Conservation (phyloP, 2,888 invertebrate species). For the Volucella bombylans region DNA sequence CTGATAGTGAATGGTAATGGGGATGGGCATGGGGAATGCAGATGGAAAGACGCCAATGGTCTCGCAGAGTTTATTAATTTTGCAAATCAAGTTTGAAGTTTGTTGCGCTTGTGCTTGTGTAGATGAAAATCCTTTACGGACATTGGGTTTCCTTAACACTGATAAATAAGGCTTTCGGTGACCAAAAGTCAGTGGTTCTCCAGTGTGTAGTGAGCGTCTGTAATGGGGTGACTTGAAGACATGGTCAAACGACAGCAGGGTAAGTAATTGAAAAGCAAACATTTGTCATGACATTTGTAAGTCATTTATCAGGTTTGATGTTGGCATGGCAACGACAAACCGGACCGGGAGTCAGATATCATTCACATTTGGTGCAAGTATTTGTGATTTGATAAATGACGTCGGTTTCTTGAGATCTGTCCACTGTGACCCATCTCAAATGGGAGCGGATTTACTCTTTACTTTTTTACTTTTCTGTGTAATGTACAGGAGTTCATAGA, state of each 20-base stretch:
- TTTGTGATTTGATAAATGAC: constrained; percentile 55
- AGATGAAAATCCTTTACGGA: constrained; percentile 45
- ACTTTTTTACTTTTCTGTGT: no score
- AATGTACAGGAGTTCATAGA: no score
- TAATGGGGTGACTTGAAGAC: background rate
- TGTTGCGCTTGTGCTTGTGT: background rate
- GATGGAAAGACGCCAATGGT: constrained; percentile 57
- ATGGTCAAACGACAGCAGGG: background rate
- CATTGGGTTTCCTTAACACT: constrained; percentile 54
- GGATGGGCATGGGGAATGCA: constrained; percentile 13
- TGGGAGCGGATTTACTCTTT: no score
- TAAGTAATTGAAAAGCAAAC: constrained; percentile 66
- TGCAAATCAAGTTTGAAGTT: constrained; percentile 70
- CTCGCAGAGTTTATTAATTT: constrained; percentile 66
- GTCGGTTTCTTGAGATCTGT: no score
- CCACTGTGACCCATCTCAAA: no score
- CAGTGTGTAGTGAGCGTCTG: background rate
- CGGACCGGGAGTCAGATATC: constrained; percentile 23
- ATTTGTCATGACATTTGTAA: constrained; percentile 65
- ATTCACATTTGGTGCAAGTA: constrained; percentile 57
- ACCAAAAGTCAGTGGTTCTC: constrained; percentile 44
- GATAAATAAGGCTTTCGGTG: constrained; percentile 58
- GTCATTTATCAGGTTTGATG: constrained; percentile 59
- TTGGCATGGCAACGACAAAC: background rate
- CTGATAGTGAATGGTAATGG: no score